Percentiles rank a stretch among this genome's conserved stretches.
These are phyloP conservation scores for Gila robusta DNA, from an alignment of 2,797 vertebrate genomes.

Conservation along the genomic window DNA sequence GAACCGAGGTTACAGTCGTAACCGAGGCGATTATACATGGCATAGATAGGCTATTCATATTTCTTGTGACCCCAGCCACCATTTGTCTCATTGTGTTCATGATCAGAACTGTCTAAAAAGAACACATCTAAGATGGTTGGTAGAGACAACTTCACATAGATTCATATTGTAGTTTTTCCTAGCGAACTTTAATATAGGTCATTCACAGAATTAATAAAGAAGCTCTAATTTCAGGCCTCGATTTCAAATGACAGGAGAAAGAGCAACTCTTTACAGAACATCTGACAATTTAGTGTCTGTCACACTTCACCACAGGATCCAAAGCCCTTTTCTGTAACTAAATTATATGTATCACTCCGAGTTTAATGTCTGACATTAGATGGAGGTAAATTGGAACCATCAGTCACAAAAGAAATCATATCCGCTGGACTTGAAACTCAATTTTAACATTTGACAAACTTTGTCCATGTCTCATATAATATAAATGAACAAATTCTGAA, in stretches of 20 bases:
- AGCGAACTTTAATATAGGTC: background rate
- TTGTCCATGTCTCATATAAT: conserved; percentile 61
- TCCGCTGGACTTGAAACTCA: conserved; percentile 69
- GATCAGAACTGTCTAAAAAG: background rate
- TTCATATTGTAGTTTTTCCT: background rate
- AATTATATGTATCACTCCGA: conserved; percentile 78
- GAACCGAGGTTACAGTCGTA: too few relatives aligned
- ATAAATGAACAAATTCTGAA: conserved; percentile 70
- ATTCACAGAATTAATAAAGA: conserved; percentile 20
- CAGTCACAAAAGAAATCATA: conserved; percentile 74
- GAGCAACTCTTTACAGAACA: conserved; percentile 26
- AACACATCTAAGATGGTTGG: background rate
- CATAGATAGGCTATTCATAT: background rate
- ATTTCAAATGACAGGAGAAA: conserved; percentile 12
- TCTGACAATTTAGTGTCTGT: conserved; percentile 29
- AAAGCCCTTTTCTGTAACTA: conserved; percentile 48
- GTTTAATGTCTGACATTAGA: conserved; percentile 77
- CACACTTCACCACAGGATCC: background rate
- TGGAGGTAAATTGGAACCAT: conserved; percentile 78
- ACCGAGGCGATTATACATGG: background rate
- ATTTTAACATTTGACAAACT: conserved; percentile 71
- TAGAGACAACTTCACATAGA: background rate
- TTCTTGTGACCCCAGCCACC: background rate
- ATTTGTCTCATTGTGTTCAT: background rate
- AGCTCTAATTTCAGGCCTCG: conserved; percentile 22